Conservation (phyloP, 2,797 vertebrate species). For the Pseudocheirus occidentalis region DNA sequence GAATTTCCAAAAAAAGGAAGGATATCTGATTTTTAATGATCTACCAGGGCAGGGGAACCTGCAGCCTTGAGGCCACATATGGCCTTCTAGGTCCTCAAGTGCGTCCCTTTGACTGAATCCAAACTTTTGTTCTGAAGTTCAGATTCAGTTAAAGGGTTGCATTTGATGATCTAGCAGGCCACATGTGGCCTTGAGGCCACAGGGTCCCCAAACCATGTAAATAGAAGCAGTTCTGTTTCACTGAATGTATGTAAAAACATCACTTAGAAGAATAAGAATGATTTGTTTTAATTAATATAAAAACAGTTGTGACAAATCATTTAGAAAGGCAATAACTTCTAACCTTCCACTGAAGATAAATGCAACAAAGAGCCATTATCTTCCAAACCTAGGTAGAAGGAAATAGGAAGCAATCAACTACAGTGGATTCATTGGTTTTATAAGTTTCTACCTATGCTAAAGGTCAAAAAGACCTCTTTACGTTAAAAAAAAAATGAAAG, state of each 20-base stretch:
- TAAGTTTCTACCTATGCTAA: neutral
- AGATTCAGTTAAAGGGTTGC: no score
- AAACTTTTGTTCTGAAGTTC: no score
- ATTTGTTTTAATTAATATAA: conserved; percentile 4
- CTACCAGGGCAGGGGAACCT: no score
- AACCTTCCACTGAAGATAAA: neutral
- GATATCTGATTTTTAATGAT: neutral
- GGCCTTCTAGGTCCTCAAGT: no score
- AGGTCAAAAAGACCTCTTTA: neutral
- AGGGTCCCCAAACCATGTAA: neutral
- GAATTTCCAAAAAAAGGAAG: neutral
- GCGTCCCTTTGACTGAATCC: no score
- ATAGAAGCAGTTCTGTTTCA: neutral
- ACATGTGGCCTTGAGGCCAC: no score
- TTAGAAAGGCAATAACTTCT: neutral
- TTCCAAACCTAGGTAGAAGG: neutral
- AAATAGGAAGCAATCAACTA: neutral
- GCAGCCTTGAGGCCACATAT: no score
- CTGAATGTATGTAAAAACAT: neutral
- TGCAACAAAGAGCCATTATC: neutral
- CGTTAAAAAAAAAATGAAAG: no score
- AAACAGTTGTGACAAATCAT: neutral
- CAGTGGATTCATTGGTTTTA: neutral
- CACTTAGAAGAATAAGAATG: conserved; percentile 7
- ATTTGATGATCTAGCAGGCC: no score